These are phyloP conservation scores for Rhagoletis zephyria DNA, from an alignment of 1,140 invertebrate genomes.

Conservation along the genomic window DNA sequence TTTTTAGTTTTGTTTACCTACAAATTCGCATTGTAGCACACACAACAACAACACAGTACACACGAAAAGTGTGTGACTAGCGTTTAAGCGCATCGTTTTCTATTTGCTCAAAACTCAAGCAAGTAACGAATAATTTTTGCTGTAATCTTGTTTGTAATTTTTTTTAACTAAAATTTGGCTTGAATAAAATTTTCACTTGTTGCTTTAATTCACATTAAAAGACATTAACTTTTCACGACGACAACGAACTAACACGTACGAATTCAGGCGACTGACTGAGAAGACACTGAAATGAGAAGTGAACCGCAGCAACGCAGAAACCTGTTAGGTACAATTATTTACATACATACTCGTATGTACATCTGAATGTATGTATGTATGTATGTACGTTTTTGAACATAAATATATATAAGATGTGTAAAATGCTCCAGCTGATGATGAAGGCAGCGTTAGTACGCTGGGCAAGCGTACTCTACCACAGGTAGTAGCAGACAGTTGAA, in stretches of 20 bases:
- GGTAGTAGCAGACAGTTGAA: not conserved
- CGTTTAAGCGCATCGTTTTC: constrained; percentile 29
- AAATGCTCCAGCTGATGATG: not conserved
- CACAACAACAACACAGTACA: constrained; percentile 43
- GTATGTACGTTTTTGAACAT: not conserved
- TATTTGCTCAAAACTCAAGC: not conserved
- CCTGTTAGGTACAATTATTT: constrained; percentile 22
- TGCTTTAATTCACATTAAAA: not conserved
- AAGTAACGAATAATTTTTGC: constrained; percentile 44
- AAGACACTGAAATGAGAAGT: constrained; percentile 22
- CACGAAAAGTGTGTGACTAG: constrained; percentile 35
- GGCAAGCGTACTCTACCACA: not conserved
- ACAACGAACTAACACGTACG: not conserved
- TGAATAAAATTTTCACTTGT: not conserved
- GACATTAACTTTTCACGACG: not conserved
- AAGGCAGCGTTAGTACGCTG: not conserved
- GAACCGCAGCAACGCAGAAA: constrained; percentile 12
- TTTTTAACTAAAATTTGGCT: not conserved
- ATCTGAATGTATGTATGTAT: not conserved
- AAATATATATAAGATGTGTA: too few relatives aligned
- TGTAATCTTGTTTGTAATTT: constrained; percentile 34
- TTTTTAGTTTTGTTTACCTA: constrained; percentile 61
- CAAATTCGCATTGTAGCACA: constrained; percentile 62
- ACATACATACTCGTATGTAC: not conserved
- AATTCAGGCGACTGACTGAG: constrained; percentile 46